Base-by-base conservation (phyloP, 1,140 invertebrate species). In the Pachyrhynchus sulphureomaculatus region DNA sequence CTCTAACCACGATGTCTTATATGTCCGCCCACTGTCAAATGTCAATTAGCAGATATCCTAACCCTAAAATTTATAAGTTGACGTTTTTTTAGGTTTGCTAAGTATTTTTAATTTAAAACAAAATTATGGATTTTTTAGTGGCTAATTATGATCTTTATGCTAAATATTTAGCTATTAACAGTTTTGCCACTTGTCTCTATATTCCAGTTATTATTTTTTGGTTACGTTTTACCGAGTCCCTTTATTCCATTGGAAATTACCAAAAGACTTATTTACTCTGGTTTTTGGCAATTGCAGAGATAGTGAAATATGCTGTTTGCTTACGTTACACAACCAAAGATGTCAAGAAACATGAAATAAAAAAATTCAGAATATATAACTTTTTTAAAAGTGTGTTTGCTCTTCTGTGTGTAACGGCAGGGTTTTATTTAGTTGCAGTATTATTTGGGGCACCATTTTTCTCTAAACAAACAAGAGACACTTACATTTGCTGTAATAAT, bases 391-490 rank as follows among this genome's bases (percentile, higher is more conserved):
- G 75, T 64, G 9, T 69, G 0, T 17, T 76, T 2, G 36, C 67
- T 4, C 52, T 70, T 4, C 12, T 71, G 2, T 34, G 68, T 12
- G 56, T 80, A 15, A 77, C 76, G 15, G 67, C 77, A 32, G 59
- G 81, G 42, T 87, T 82, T 74, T 86, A 87, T 67, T 63, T 83
- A 8, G 70, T 83, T 17, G 84, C 86, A 20, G 80, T 92, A 54
- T 72, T 91, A n/a, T 91, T 89, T 74, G 90, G 90, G 29, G 90
- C 89, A 3, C 86, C 88, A 36, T 66, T 89, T 6, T 74, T 84
- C 17, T 80, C 79, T 4, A 79, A 84, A 57, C 81, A 84, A n/a
- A 39, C 83, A 88, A 70, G 85, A 90, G 72, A 92, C 89, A 2
- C 81, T 86, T 8, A 86, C 88, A 78, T 83, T 92, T 64, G 82